These are phyloP conservation scores for Lepus townsendii DNA, from an alignment of 2,797 vertebrate species.

Conservation along the genomic window DNA sequence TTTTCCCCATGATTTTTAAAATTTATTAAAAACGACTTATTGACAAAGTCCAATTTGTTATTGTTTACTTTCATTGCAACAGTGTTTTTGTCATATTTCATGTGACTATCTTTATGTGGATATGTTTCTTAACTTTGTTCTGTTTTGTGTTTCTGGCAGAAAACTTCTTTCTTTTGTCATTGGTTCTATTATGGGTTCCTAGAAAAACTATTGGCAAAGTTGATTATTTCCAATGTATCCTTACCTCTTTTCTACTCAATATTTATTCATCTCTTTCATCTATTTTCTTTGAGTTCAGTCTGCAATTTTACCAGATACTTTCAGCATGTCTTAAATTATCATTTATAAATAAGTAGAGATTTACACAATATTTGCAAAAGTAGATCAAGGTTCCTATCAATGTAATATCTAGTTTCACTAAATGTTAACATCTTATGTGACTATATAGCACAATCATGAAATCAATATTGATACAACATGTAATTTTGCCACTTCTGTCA, in stretches of 20 bases:
- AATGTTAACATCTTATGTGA: background rate
- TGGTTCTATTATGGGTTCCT: background rate
- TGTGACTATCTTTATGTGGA: background rate
- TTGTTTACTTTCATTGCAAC: background rate
- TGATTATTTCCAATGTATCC: background rate
- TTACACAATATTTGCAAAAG: background rate
- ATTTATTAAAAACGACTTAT: background rate
- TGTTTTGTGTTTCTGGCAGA: background rate
- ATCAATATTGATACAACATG: background rate
- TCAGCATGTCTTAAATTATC: background rate
- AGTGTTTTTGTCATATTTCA: background rate
- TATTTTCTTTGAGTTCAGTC: background rate
- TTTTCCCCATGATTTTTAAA: background rate
- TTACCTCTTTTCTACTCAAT: background rate
- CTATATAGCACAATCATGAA: background rate
- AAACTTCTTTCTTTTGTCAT: background rate
- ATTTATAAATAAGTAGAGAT: slow-evolving; percentile 49
- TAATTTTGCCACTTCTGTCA: background rate
- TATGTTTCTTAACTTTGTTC: background rate
- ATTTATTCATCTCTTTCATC: slow-evolving; percentile 9
- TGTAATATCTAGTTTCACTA: background rate
- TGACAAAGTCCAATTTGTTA: background rate
- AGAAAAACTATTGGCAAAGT: background rate
- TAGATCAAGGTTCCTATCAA: background rate
- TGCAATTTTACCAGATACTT: background rate